Evolutionary conservation across 2,797 vertebrate species (phyloP), one percentile per base, ranked within the genome.

Genomic region (Acropternis orthonyx): DNA sequence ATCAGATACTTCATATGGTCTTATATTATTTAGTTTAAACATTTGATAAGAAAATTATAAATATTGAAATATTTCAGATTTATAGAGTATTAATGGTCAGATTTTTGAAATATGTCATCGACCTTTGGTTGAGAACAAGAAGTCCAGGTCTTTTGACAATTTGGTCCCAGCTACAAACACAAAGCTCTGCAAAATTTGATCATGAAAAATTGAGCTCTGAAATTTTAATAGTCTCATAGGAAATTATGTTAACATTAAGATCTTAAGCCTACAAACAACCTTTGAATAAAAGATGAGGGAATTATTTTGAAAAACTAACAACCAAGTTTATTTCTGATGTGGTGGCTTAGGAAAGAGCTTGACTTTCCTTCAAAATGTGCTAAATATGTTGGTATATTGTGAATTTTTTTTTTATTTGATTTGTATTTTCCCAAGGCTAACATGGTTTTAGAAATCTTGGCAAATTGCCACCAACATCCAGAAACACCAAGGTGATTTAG

Each of bases 281-380:
- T 76, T 55, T 87, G 55, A 93, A 87, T 93, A 89, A 89, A 86
- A 90, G 44, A 92, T 81, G 51, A 92, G 14, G 6, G 17, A 9
- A 59, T 73, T 83, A 84, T 69, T 96, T 93, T 92, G 36, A 79
- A 82, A 63, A 87, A 59, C 28, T 62, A 88, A 51, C 54, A 88
- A 69, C 27, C 12, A 78, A 22, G 46, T 91, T 92, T 91, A 82
- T 87, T 95, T 92, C 51, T 85, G 81, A 66, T 65, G 10, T 51
- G 20, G 20, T 58, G 17, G 41, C n/a, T 81, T 85, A 67, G 22
- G 65, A 84, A 80, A 75, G 58, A 68, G 16, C 6, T 76, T 87
- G 52, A 24, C 11, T 73, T 85, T 71, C 51, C 71, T 82, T 55
- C 4, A 3, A 73, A 84, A 68, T 55, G 14, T 76, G 39, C 13